These are phyloP conservation scores for Protodeltote pygarga DNA, from an alignment of 2,888 invertebrate species.

Conservation along the genomic window DNA sequence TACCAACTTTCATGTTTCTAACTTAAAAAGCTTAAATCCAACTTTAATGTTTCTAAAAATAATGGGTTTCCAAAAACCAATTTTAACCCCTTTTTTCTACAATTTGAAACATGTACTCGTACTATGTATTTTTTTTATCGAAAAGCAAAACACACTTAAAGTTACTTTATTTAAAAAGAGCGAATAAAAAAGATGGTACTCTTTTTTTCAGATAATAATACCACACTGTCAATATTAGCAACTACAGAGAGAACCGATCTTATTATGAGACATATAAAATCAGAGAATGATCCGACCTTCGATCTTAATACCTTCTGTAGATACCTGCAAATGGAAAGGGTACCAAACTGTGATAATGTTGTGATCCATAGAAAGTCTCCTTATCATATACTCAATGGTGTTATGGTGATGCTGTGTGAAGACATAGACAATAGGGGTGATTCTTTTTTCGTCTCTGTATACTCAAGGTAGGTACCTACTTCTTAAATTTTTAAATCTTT, in stretches of 20 bases:
- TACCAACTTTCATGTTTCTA: too few species aligned
- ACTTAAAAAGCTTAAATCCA: too few species aligned
- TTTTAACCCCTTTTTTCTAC: too few species aligned
- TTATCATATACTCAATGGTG: slow-evolving; percentile 68
- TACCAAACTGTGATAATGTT: slow-evolving; percentile 51
- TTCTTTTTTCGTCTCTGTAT: slow-evolving; percentile 51
- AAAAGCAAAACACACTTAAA: not conserved
- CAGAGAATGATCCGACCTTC: slow-evolving; percentile 31
- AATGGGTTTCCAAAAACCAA: too few species aligned
- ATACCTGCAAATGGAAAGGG: slow-evolving; percentile 65
- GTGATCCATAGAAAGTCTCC: slow-evolving; percentile 65
- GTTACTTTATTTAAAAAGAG: not conserved
- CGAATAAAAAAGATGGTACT: not conserved
- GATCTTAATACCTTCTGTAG: slow-evolving; percentile 57
- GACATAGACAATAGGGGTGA: slow-evolving; percentile 16
- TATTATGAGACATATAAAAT: slow-evolving; percentile 58
- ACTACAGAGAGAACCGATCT: slow-evolving; percentile 64
- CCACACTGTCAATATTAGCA: slow-evolving; percentile 63
- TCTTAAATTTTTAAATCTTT: not conserved
- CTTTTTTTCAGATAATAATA: slow-evolving; percentile 55
- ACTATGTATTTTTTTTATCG: too few species aligned
- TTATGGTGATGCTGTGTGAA: slow-evolving; percentile 60
- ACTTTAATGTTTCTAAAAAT: too few species aligned
- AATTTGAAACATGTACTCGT: too few species aligned
- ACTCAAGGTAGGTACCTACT: slow-evolving; percentile 63